Percentiles rank a stretch among this genome's conserved stretches.
Conservation (phyloP, 2,888 invertebrate species). For the Melitaea athalia region DNA sequence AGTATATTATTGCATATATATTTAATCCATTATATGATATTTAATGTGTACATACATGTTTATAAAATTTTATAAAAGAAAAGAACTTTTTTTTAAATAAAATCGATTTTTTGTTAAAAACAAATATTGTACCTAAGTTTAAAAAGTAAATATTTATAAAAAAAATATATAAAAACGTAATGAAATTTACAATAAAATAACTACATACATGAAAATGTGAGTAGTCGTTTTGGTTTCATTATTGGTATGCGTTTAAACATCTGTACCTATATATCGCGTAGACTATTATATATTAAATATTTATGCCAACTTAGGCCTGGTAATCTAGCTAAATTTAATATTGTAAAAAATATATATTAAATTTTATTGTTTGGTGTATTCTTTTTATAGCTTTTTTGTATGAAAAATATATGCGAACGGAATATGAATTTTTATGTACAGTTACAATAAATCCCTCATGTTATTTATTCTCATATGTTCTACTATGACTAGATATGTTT, state of each 20-base stretch:
- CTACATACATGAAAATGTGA: not conserved
- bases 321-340: slow-evolving; percentile 13
- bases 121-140: not conserved
- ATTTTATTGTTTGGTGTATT: slow-evolving; percentile 50
- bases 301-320: slow-evolving; percentile 16
- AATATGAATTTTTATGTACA: slow-evolving; percentile 66
- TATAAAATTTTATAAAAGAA: not conserved
- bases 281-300: slow-evolving; percentile 1
- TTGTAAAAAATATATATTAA: slow-evolving; percentile 36
- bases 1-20: slow-evolving; percentile 34
- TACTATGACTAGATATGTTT: slow-evolving; percentile 82
- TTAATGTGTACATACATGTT: slow-evolving; percentile 8
- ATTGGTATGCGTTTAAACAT: not conserved
- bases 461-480: slow-evolving; percentile 48
- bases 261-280: slow-evolving; percentile 2
- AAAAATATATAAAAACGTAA: not conserved
- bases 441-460: slow-evolving; percentile 63
- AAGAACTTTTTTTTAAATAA: not conserved
- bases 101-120: not conserved
- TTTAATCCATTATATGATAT: slow-evolving; percentile 17
- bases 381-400: slow-evolving; percentile 44
- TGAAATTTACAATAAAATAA: not conserved
- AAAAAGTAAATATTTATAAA: not conserved
- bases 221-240: not conserved
- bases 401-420: slow-evolving; percentile 77